Base-by-base conservation (phyloP, 2,113 vertebrate species). In the Plecturocebus donacophilus region DNA sequence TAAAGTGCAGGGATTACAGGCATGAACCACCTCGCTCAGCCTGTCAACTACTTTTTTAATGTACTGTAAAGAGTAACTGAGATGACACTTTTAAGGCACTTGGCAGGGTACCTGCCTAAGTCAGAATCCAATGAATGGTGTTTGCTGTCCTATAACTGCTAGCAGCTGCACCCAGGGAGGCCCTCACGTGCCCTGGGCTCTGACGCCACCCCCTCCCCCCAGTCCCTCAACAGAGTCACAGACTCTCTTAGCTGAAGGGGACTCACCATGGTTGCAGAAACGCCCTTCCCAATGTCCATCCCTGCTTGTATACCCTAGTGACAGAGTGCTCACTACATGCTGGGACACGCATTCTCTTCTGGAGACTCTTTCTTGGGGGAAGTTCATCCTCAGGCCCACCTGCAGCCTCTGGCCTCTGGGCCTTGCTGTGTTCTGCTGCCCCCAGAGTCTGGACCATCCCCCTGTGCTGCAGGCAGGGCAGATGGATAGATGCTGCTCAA, bases 71-170 rank as follows among this genome's bases (percentile, higher is more conserved):
- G 61, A 79, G 11, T 32, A n/a, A 17, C 35, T 45, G 66, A 12
- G 56, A 17, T 32, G 1, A 68, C 1, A 2, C 56, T 16, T 30
- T 1, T 2, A 13, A 19, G 56, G 86, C 40, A 0, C 16, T 0
- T 1, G 58, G 14, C 75, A 66, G 70, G 52, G n/a, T 4, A 1
- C 64, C 17, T 8, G 1, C 45, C 1, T 3, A 54, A 6, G 35
- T 8, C 82, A 81, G 71, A 47, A n/a, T 54, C 56, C 95, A 52
- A 1, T 32, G 23, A 2, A 4, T 45, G 58, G 27, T 32, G 75
- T 52, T 54, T 75, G 4, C 56, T 5, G 8, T 14, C n/a, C 70
- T 17, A 7, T 5, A 1, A 3, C 8, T 17, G 40, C 16, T 9
- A 47, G 73, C 9, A 38, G 79, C 52, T 19, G 58, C 20, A 77